Evolutionary conservation across 1,140 invertebrate genomes (phyloP).

Genomic region (Drosophila subpulchrella): DNA sequence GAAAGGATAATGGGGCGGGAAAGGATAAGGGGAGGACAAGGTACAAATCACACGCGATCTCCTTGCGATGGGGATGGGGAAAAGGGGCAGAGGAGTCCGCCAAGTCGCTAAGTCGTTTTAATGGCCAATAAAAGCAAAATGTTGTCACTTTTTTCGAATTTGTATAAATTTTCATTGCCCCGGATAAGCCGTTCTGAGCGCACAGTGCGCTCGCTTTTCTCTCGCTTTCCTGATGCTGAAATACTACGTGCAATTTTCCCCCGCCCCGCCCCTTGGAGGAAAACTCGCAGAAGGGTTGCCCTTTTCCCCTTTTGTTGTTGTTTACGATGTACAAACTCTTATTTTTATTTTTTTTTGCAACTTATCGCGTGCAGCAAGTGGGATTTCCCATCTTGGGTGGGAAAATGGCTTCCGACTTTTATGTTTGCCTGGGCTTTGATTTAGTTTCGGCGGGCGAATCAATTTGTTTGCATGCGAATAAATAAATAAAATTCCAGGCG

Average conservation of each 20-base stretch:
- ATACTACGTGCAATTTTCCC: slow-evolving; percentile 79
- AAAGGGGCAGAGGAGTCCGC: slow-evolving; percentile 33
- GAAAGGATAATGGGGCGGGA: neutral
- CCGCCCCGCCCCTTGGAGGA: neutral
- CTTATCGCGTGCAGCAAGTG: slow-evolving; percentile 71
- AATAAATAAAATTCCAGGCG: slow-evolving; percentile 74
- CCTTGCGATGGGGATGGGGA: slow-evolving; percentile 25
- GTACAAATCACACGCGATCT: slow-evolving; percentile 70
- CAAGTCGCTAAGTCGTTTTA: slow-evolving; percentile 84
- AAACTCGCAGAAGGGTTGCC: slow-evolving; percentile 58
- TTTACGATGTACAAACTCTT: slow-evolving; percentile 77
- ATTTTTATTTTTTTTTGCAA: slow-evolving; percentile 63
- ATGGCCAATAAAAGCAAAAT: slow-evolving; percentile 85
- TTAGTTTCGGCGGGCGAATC: slow-evolving; percentile 70
- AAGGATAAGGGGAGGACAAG: slow-evolving; percentile 42
- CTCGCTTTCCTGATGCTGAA: slow-evolving; percentile 72
- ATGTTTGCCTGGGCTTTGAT: slow-evolving; percentile 68
- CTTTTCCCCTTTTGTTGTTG: slow-evolving; percentile 55
- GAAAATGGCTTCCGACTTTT: slow-evolving; percentile 31
- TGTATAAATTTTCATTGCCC: slow-evolving; percentile 84
- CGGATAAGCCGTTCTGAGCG: slow-evolving; percentile 76
- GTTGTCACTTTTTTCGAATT: slow-evolving; percentile 84
- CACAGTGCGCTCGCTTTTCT: slow-evolving; percentile 32
- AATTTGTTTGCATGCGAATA: slow-evolving; percentile 77
- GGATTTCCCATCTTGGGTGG: slow-evolving; percentile 44